Conservation (phyloP, 2,888 invertebrate genomes). For the Coronaproctus castanopsis region DNA sequence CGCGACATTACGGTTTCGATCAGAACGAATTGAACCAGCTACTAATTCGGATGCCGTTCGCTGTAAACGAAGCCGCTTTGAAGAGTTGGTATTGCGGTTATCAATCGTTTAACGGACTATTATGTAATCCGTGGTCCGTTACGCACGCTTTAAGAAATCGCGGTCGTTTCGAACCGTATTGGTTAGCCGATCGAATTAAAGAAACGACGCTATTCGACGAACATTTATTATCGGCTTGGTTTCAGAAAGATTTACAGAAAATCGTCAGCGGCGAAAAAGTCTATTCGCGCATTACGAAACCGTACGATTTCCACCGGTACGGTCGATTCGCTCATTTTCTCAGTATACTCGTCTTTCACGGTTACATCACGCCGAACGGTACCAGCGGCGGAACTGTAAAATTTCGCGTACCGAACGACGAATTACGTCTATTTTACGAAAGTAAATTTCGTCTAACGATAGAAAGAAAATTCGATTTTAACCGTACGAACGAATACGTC, state of each 20-base stretch:
- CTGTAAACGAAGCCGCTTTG: not conserved
- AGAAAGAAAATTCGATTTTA: not conserved
- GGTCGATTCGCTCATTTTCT: not conserved
- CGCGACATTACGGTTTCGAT: not conserved
- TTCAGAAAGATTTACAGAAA: not conserved
- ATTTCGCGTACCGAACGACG: not conserved
- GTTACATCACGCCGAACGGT: not conserved
- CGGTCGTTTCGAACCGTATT: not conserved
- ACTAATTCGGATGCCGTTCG: not conserved
- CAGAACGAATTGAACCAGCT: not conserved
- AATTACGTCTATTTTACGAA: not conserved
- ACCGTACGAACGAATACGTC: not conserved
- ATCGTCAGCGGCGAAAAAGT: not conserved
- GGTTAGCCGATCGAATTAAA: not conserved
- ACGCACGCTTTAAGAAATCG: not conserved
- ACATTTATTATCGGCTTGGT: not conserved
- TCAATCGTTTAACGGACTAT: not conserved
- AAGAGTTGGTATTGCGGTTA: not conserved
- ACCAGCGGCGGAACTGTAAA: not conserved
- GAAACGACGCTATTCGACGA: not conserved
- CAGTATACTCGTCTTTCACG: not conserved
- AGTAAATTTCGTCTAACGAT: not conserved
- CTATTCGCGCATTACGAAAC: not conserved
- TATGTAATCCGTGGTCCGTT: not conserved
- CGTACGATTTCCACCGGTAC: not conserved